Evolutionary conservation across 2,113 vertebrate species (phyloP).

Genomic region (Pungitius pungitius): DNA sequence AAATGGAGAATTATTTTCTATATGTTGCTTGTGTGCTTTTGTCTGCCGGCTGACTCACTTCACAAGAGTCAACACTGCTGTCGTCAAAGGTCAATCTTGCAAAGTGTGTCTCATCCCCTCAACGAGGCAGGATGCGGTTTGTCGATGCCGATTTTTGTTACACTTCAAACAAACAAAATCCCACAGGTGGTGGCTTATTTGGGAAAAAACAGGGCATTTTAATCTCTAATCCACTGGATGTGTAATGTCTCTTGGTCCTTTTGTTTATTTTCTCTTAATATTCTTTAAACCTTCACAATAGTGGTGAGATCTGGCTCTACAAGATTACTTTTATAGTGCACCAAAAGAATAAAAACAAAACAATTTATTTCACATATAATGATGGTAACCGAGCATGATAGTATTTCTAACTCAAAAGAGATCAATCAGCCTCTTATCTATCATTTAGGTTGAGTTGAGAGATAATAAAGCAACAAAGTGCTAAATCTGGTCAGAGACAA

Average conservation of each 20-base stretch:
- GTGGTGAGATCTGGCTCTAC: not conserved
- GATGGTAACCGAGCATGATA: not conserved
- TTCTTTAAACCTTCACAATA: not conserved
- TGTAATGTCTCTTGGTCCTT: not conserved
- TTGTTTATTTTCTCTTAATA: not conserved
- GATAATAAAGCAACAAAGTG: not conserved
- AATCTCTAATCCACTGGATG: not conserved
- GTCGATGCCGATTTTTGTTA: not conserved
- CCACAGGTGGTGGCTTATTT: not conserved
- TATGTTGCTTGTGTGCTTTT: not conserved
- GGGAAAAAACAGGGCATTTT: not conserved
- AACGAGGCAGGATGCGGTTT: not conserved
- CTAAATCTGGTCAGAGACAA: not conserved
- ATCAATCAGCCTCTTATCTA: not conserved
- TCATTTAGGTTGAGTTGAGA: not conserved
- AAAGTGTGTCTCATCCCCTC: not conserved
- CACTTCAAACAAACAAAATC: conserved; percentile 11
- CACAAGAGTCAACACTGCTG: not conserved
- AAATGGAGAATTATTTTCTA: conserved; percentile 63
- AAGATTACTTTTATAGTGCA: not conserved
- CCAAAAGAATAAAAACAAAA: not conserved
- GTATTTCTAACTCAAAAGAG: not conserved
- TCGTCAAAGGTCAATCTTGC: not conserved
- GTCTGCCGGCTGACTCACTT: not conserved
- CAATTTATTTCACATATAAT: not conserved